Conservation (phyloP, 2,797 vertebrate genomes). For the Simalia tracyae region DNA sequence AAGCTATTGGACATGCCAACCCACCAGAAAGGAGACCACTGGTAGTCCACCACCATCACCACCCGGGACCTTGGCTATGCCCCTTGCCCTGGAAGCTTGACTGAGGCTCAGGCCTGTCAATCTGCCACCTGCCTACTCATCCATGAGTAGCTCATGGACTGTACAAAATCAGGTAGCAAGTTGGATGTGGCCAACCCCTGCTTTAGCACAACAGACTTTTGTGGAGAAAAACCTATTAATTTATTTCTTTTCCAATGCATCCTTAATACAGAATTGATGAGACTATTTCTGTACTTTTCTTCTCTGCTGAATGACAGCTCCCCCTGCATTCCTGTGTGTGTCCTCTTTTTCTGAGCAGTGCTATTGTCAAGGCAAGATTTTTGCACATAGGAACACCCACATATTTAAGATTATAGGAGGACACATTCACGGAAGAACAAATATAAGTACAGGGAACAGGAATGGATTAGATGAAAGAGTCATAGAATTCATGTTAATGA, state of each 20-base stretch:
- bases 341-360: not conserved
- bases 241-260: not conserved
- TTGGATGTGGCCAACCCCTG: not conserved
- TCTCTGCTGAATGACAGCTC: not conserved
- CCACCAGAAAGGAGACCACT: too few species aligned
- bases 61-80: not conserved
- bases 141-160: not conserved
- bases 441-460: not conserved
- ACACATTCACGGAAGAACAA: not conserved
- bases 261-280: not conserved
- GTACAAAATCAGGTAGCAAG: not conserved
- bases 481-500: not conserved
- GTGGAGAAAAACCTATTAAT: not conserved
- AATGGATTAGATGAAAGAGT: not conserved
- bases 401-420: not conserved
- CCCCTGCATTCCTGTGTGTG: not conserved
- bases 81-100: not conserved
- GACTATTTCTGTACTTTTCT: not conserved
- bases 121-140: not conserved
- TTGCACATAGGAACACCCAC: not conserved
- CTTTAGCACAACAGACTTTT: not conserved
- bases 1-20: too few species aligned
- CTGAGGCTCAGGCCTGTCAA: not conserved
- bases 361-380: not conserved
- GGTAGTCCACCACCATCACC: not conserved